Percentiles rank a stretch among this genome's conserved stretches.
These are phyloP conservation scores for Hestina assimilis DNA, from an alignment of 1,140 invertebrate genomes.

Conservation along the genomic window DNA sequence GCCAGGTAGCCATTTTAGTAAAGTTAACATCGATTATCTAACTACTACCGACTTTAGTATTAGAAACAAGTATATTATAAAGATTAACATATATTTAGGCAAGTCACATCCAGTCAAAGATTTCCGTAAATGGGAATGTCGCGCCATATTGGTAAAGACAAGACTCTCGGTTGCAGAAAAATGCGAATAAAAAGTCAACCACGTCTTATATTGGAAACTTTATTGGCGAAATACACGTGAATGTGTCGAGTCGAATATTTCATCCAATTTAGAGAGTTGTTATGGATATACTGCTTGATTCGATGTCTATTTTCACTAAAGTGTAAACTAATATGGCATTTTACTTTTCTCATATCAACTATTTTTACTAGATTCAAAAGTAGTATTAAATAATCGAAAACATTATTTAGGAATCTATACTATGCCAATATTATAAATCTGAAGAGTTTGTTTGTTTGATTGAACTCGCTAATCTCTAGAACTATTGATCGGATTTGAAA, in stretches of 20 bases:
- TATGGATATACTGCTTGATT: constrained; percentile 1
- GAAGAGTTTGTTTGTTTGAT: no score
- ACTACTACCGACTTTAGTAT: neutral
- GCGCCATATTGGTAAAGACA: constrained; percentile 14
- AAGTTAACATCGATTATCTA: neutral
- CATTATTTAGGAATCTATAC: no score
- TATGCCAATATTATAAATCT: no score
- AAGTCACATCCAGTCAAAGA: constrained; percentile 20
- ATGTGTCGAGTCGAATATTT: constrained; percentile 10
- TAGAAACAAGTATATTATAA: constrained; percentile 8
- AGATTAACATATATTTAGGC: constrained; percentile 47
- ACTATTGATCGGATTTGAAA: no score
- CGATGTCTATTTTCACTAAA: constrained; percentile 7
- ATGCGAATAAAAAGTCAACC: constrained; percentile 24
- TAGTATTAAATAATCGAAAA: no score
- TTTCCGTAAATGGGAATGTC: constrained; percentile 17
- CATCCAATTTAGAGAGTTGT: constrained; percentile 12
- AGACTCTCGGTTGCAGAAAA: constrained; percentile 21
- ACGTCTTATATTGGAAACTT: constrained; percentile 16
- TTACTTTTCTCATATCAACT: no score
- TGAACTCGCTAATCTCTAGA: no score
- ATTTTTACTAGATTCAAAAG: no score
- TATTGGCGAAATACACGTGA: constrained; percentile 20
- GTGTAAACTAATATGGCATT: no score
- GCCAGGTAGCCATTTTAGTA: no score